Evolutionary conservation across 2,797 vertebrate genomes (phyloP).

Genomic region (Toxotes lorentzi): DNA sequence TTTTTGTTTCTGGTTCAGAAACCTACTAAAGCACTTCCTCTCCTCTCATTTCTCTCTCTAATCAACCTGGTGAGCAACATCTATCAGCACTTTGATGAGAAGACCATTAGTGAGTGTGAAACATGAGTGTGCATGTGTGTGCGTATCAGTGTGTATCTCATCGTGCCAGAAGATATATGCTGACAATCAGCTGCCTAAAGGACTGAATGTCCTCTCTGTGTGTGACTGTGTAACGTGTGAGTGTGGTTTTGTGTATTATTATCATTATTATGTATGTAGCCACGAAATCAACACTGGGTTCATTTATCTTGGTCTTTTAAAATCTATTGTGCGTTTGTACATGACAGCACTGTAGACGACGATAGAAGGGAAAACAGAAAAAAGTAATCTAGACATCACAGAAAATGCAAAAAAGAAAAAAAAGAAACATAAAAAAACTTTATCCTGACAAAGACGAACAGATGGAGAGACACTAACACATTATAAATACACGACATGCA

Average conservation of each 20-base stretch:
- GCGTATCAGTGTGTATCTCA: neutral
- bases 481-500: constrained; percentile 19
- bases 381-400: constrained; percentile 33
- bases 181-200: constrained; percentile 49
- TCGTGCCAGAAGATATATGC: constrained; percentile 33
- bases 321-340: constrained; percentile 30
- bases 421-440: neutral
- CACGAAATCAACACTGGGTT: constrained; percentile 16
- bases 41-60: constrained; percentile 26
- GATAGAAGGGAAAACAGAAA: constrained; percentile 25
- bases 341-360: constrained; percentile 9
- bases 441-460: constrained; percentile 22
- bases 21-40: constrained; percentile 31
- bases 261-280: constrained; percentile 6
- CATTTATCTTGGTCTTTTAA: constrained; percentile 32
- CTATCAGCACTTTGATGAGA: constrained; percentile 67
- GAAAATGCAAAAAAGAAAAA: constrained; percentile 9
- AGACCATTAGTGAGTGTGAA: constrained; percentile 43
- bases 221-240: constrained; percentile 18
- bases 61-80: constrained; percentile 63
- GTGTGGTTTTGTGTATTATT: constrained; percentile 29
- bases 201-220: constrained; percentile 46
- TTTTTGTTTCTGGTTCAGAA: constrained; percentile 46
- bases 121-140: neutral
- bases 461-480: constrained; percentile 15